Evolutionary conservation across 35 echinoderm and acorn worm genomes (phyloP).

Genomic region (Apostichopus californicus): DNA sequence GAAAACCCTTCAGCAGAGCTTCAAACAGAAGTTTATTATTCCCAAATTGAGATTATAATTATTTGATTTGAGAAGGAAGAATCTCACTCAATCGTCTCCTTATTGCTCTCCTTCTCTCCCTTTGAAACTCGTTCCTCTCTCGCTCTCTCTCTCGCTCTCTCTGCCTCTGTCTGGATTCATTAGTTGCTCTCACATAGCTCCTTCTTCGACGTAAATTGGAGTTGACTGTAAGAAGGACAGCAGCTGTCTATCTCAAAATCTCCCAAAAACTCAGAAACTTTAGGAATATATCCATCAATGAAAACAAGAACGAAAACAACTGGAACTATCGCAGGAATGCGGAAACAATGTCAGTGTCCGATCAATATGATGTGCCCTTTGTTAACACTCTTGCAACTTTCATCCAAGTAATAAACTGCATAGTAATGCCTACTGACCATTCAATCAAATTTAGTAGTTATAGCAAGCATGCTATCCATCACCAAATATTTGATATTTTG

Average conservation of each 20-base stretch:
- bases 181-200: constrained; percentile 81
- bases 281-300: too few species aligned
- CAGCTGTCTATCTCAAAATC: too few species aligned
- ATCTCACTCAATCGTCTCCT: constrained; percentile 41
- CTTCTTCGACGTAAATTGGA: constrained; percentile 72
- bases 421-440: not conserved
- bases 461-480: too few species aligned
- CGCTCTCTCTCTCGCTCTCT: constrained; percentile 7
- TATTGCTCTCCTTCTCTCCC: constrained; percentile 54
- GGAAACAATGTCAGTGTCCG: too few species aligned
- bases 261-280: too few species aligned
- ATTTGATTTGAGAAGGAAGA: not conserved
- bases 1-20: too few species aligned
- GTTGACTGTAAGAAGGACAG: constrained; percentile 63
- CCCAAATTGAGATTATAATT: not conserved
- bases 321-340: too few species aligned
- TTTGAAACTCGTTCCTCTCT: constrained; percentile 48
- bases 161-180: constrained; percentile 71
- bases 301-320: too few species aligned
- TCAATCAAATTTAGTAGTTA: not conserved
- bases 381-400: not conserved
- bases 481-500: too few species aligned
- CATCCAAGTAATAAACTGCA: not conserved
- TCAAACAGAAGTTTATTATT: not conserved
- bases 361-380: too few species aligned